phyloP scores from a whole-genome alignment of 1,140 invertebrate genomes.

The Neoseiulus cucumeris region DNA sequence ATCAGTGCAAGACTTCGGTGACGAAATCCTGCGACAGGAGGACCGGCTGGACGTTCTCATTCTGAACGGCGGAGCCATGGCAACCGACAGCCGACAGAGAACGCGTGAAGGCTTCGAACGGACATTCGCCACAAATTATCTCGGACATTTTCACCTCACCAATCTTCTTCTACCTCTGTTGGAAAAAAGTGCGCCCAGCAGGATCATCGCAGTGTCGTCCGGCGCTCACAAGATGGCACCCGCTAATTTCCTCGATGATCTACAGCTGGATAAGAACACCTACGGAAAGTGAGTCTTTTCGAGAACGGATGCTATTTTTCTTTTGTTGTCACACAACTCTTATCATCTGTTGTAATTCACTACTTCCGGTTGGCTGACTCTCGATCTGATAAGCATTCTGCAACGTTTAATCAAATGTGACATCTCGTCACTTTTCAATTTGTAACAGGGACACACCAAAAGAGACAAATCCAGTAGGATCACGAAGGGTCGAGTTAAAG shows the following conservation, averaged over 20 bases:
- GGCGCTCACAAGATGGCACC: conserved; percentile 23
- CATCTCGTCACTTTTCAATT: too few relatives aligned
- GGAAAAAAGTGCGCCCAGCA: conserved; percentile 32
- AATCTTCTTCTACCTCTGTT: conserved; percentile 47
- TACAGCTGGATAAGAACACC: neutral
- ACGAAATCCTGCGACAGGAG: conserved; percentile 21
- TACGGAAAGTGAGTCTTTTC: neutral
- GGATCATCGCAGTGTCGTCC: conserved; percentile 32
- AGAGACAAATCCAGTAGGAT: too few relatives aligned
- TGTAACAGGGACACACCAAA: too few relatives aligned
- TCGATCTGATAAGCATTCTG: too few relatives aligned
- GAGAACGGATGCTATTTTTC: too few relatives aligned
- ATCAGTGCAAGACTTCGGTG: conserved; percentile 18
- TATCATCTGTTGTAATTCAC: too few relatives aligned
- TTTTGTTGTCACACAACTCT: too few relatives aligned
- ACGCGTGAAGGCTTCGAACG: conserved; percentile 4
- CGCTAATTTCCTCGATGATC: neutral
- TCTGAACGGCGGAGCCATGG: conserved; percentile 15
- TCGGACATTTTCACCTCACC: conserved; percentile 62
- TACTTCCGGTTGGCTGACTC: too few relatives aligned
- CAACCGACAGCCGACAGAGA: neutral
- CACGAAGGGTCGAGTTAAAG: too few relatives aligned
- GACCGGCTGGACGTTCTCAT: conserved; percentile 20
- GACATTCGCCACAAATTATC: conserved; percentile 48
- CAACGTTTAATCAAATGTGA: too few relatives aligned